These are phyloP conservation scores for Notiomystis cincta DNA, from an alignment of 2,113 vertebrate genomes.

Conservation along the genomic window DNA sequence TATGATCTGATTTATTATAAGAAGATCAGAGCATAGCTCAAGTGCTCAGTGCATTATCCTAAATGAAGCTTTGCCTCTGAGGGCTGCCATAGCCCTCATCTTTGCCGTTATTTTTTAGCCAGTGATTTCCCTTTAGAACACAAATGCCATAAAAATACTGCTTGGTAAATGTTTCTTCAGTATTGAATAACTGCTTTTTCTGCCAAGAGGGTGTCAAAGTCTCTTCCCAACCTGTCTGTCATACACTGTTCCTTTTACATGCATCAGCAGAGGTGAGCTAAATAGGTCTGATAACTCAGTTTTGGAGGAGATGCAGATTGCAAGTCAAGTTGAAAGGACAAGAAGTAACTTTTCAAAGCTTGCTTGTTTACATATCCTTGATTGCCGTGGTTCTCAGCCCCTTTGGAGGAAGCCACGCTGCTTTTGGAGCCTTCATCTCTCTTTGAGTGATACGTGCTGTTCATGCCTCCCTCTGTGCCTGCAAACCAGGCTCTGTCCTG, in stretches of 20 bases:
- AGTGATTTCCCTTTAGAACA: slow-evolving; percentile 44
- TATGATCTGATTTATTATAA: slow-evolving; percentile 15
- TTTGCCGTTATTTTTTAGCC: not conserved
- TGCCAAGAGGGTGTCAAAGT: not conserved
- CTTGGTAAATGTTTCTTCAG: slow-evolving; percentile 3
- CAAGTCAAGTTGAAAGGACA: not conserved
- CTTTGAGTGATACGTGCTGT: not conserved
- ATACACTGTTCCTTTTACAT: not conserved
- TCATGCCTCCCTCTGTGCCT: not conserved
- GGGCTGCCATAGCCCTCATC: not conserved
- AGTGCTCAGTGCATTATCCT: not conserved
- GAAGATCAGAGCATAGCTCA: not conserved
- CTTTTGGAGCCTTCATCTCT: not conserved
- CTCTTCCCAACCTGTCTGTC: not conserved
- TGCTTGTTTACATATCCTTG: not conserved
- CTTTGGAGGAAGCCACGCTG: not conserved
- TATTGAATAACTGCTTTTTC: slow-evolving; percentile 15
- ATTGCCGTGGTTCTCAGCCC: not conserved
- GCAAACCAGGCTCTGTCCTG: not conserved
- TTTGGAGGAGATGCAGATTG: not conserved
- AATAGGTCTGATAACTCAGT: not conserved
- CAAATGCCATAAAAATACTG: not conserved
- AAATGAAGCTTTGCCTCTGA: slow-evolving; percentile 26
- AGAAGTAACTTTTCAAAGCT: not conserved
- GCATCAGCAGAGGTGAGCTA: not conserved